These are phyloP conservation scores for Sesamia inferens DNA, from an alignment of 2,888 invertebrate species.

Conservation along the genomic window DNA sequence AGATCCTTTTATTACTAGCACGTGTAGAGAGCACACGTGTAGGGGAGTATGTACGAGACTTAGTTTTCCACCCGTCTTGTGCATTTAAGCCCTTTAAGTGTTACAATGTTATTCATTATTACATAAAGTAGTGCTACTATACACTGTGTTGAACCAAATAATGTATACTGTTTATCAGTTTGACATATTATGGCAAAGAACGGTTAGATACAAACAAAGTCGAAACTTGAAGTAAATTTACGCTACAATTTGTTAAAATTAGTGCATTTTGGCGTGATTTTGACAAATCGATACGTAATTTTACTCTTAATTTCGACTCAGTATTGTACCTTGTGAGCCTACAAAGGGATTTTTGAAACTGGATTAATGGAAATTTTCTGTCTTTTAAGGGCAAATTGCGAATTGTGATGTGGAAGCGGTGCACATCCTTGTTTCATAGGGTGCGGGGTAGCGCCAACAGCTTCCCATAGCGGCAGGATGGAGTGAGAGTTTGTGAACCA, in stretches of 20 bases:
- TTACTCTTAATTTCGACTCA: not conserved
- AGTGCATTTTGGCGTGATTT: not conserved
- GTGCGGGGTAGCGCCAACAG: too few relatives aligned
- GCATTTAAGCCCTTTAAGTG: not conserved
- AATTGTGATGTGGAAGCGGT: too few relatives aligned
- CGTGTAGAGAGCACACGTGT: conserved; percentile 51
- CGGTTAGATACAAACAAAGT: not conserved
- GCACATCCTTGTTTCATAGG: too few relatives aligned
- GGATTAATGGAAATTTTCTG: not conserved
- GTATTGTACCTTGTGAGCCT: not conserved
- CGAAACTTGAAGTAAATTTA: not conserved
- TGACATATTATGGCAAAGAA: not conserved
- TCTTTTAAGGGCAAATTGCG: not conserved
- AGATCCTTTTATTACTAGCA: conserved; percentile 40
- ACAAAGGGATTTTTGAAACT: not conserved
- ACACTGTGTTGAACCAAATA: not conserved
- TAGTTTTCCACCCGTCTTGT: conserved; percentile 1
- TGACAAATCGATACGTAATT: not conserved
- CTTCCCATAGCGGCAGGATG: too few relatives aligned
- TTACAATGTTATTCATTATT: not conserved
- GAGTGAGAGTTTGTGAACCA: too few relatives aligned
- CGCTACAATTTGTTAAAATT: not conserved
- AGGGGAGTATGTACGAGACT: not conserved
- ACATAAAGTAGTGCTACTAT: not conserved
- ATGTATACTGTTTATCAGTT: not conserved